Conservation (phyloP, 2,797 vertebrate genomes). For the Moxostoma hubbsi region DNA sequence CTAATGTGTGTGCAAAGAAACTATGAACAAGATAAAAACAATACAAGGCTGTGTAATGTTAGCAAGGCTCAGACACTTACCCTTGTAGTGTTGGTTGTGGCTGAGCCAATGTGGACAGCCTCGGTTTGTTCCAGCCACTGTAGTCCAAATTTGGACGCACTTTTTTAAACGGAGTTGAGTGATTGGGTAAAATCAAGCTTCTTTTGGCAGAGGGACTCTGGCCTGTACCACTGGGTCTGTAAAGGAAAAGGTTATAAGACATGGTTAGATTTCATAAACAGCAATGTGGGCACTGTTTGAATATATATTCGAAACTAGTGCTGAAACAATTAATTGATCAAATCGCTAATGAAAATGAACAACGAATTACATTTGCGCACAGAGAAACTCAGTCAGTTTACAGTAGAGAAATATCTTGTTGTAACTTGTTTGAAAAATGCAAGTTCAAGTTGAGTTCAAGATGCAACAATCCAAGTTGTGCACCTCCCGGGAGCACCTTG, state of each 20-base stretch:
- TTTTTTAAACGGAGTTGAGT: conserved; percentile 94
- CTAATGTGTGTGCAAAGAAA: conserved; percentile 66
- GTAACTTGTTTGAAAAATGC: background rate
- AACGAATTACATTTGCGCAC: too few species aligned
- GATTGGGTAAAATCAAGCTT: conserved; percentile 89
- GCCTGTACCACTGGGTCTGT: conserved; percentile 80
- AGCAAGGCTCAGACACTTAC: conserved; percentile 68
- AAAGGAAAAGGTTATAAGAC: conserved; percentile 24
- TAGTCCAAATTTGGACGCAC: conserved; percentile 91
- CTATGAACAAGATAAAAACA: background rate
- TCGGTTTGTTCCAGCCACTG: conserved; percentile 94
- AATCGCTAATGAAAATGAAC: too few species aligned
- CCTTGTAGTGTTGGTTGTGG: conserved; percentile 92
- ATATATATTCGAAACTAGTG: too few species aligned
- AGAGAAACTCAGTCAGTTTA: too few species aligned
- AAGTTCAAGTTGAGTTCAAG: too few species aligned
- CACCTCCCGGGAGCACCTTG: too few species aligned
- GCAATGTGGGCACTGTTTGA: background rate
- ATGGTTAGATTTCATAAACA: background rate
- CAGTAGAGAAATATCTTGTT: background rate
- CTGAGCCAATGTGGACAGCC: conserved; percentile 83
- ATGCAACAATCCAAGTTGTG: too few species aligned
- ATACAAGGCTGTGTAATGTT: background rate
- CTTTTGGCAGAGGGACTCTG: conserved; percentile 87
- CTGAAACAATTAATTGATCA: too few species aligned